Percentiles rank a stretch among this genome's conserved stretches.
phyloP scores from a whole-genome alignment of 2,797 vertebrate genomes.

The Clangula hyemalis region DNA sequence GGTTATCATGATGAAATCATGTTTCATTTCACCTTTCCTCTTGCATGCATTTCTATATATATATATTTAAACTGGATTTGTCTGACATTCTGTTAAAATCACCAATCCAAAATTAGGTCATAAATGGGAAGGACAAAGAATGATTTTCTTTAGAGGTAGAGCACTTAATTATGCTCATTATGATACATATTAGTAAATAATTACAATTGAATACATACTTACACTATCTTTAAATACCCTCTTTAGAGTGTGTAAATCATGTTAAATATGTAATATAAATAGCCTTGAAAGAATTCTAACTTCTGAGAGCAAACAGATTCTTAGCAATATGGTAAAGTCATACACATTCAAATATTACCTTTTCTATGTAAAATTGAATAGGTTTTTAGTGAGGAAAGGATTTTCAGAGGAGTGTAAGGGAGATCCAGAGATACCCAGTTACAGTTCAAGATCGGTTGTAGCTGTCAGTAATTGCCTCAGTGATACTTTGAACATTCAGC shows the following conservation, averaged over 20 bases:
- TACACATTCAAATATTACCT: not conserved
- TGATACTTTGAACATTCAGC: not conserved
- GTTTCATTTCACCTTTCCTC: not conserved
- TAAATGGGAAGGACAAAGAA: not conserved
- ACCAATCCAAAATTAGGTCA: not conserved
- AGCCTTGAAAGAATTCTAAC: not conserved
- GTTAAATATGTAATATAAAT: not conserved
- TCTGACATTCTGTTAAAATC: not conserved
- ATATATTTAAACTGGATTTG: not conserved
- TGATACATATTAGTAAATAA: not conserved
- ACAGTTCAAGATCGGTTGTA: not conserved
- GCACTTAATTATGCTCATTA: not conserved
- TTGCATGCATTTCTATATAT: not conserved
- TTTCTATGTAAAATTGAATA: not conserved
- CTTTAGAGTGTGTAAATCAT: not conserved
- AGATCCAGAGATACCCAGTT: not conserved
- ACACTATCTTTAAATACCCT: not conserved
- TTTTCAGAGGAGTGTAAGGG: not conserved
- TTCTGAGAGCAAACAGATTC: not conserved
- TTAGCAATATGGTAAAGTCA: not conserved
- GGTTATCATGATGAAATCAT: not conserved
- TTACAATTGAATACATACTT: not conserved
- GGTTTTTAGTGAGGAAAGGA: not conserved
- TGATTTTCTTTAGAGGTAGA: not conserved
- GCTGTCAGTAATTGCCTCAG: not conserved